Evolutionary conservation across 2,888 invertebrate species (phyloP), one percentile per base, ranked within the genome.

Genomic region (Hydrotaea cyrtoneurina): DNA sequence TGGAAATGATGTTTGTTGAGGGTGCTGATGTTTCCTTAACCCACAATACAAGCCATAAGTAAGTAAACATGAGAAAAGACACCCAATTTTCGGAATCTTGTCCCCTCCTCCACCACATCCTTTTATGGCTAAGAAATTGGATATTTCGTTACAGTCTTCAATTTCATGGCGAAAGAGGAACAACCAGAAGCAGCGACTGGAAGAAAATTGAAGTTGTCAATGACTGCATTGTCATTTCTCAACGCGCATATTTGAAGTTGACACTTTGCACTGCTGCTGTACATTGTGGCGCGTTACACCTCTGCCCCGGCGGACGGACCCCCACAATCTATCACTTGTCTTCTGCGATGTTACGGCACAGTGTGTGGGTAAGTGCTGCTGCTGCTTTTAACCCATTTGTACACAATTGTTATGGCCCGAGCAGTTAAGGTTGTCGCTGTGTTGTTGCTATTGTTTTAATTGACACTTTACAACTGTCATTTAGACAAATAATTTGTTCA

Each of bases 391-490:
- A 69, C 46, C 69, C 69, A 43, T 69, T 69, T 69, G 11, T 43
- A 19, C 3, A 15, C 39, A 43, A 62, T 31, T 11, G 23, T 59
- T 64, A 64, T 64, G 39, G 39, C 17, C 21, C 21, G 17, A 19
- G 66, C 26, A 26, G 43, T 66, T 11, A 66, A 39, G 39, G 13
- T 73, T 78, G 31, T 72, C 59, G 43, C 13, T 66, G 57, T 43
- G 15, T 46, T 53, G 43, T 19, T 55, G 50, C 50, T 19, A 72
- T 73, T 53, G 64, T 85, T 86, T 89, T 88, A 89, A 89, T 90
- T 89, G 90, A 89, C 88, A 89, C 89, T 90, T 90, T 88, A 77
- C 89, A 88, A 88, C 88, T 90, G 86, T 85, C 82, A 83, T 85
- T 86, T 85, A 78, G 77, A 82, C 55, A 74, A 69, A 77, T 77